Evolutionary conservation across 2,888 invertebrate genomes (phyloP).

Genomic region (Diadromus collaris): DNA sequence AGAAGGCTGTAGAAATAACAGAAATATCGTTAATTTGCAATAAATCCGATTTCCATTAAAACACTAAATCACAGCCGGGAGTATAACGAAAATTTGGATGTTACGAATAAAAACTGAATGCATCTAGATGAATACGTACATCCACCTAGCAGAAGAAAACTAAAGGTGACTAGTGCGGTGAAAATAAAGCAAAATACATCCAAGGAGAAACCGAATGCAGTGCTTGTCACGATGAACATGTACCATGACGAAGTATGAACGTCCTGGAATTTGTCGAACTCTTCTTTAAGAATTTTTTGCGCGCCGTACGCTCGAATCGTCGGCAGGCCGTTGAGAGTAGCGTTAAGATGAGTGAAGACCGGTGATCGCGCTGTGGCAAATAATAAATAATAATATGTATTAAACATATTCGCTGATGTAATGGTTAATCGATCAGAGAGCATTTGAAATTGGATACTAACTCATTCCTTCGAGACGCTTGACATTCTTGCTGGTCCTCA

Average conservation of each 20-base stretch:
- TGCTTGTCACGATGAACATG: slow-evolving; percentile 79
- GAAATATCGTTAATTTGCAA: neutral
- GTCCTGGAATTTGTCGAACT: slow-evolving; percentile 84
- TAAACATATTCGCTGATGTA: slow-evolving; percentile 12
- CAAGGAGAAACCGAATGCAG: slow-evolving; percentile 81
- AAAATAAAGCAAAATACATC: slow-evolving; percentile 85
- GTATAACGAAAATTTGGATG: neutral
- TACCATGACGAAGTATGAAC: slow-evolving; percentile 80
- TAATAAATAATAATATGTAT: slow-evolving; percentile 26
- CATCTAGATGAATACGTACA: slow-evolving; percentile 63
- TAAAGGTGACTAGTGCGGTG: slow-evolving; percentile 85
- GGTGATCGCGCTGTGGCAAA: slow-evolving; percentile 86
- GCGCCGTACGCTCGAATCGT: slow-evolving; percentile 88
- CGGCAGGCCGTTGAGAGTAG: slow-evolving; percentile 87
- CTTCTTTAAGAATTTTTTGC: slow-evolving; percentile 83
- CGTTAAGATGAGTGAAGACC: slow-evolving; percentile 89
- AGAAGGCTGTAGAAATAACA: slow-evolving; percentile 48
- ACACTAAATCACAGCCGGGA: too few relatives aligned
- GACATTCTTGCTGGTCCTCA: slow-evolving; percentile 87
- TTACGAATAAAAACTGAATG: slow-evolving; percentile 1
- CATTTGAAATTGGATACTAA: slow-evolving; percentile 75
- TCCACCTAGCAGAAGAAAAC: slow-evolving; percentile 81
- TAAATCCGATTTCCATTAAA: too few relatives aligned
- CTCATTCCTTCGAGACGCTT: slow-evolving; percentile 85
- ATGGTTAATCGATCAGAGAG: neutral